These are phyloP conservation scores for Drosophila setifemur DNA, from an alignment of 1,140 invertebrate genomes.

Conservation along the genomic window DNA sequence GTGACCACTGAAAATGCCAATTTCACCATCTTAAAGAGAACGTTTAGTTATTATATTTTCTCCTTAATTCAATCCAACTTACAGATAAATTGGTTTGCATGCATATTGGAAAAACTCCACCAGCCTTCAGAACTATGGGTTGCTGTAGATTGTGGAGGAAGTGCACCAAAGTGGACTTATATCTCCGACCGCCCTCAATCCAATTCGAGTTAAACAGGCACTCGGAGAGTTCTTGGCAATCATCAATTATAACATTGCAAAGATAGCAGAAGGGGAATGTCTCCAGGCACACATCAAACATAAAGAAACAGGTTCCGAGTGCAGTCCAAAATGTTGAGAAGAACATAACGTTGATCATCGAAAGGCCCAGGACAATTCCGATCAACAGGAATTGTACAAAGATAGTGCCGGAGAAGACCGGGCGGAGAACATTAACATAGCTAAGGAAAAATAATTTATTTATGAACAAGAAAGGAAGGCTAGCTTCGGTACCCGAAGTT, in stretches of 20 bases:
- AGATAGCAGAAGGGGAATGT: slow-evolving; percentile 62
- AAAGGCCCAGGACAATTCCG: slow-evolving; percentile 25
- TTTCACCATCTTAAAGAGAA: slow-evolving; percentile 46
- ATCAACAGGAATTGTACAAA: slow-evolving; percentile 39
- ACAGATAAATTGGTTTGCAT: slow-evolving; percentile 52
- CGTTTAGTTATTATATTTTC: no score
- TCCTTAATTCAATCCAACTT: not conserved
- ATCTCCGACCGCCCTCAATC: slow-evolving; percentile 26
- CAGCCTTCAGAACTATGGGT: slow-evolving; percentile 43
- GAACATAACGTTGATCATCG: slow-evolving; percentile 35
- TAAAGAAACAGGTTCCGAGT: slow-evolving; percentile 11
- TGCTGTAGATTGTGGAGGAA: slow-evolving; percentile 58
- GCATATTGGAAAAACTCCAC: slow-evolving; percentile 51
- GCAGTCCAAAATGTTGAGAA: slow-evolving; percentile 30
- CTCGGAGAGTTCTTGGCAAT: slow-evolving; percentile 43
- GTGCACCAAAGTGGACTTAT: slow-evolving; percentile 28
- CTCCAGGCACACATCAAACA: slow-evolving; percentile 30
- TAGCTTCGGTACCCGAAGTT: no score
- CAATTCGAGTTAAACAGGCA: slow-evolving; percentile 58
- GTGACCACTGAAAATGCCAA: slow-evolving; percentile 60
- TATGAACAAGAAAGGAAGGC: no score
- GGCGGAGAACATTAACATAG: slow-evolving; percentile 34
- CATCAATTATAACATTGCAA: slow-evolving; percentile 39
- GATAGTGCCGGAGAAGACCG: slow-evolving; percentile 35
- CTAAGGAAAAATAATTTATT: slow-evolving; percentile 11